These are phyloP conservation scores for Mesorhabditis spiculigera DNA, from an alignment of 2,888 invertebrate genomes.

Conservation along the genomic window DNA sequence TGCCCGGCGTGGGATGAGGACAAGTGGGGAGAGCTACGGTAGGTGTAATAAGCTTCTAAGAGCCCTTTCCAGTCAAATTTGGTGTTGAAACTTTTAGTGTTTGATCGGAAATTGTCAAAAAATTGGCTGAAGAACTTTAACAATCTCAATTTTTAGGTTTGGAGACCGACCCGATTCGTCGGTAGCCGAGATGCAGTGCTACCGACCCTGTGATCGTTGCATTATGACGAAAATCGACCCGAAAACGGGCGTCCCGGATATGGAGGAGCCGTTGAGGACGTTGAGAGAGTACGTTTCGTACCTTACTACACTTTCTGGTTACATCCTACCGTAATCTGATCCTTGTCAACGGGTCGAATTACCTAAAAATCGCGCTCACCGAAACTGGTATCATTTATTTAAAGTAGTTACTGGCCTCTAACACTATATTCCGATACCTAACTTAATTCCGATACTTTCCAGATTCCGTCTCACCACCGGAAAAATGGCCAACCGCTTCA, in stretches of 20 bases:
- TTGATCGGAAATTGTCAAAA: neutral
- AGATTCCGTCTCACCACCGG: slow-evolving; percentile 32
- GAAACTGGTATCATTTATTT: neutral
- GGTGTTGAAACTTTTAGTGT: neutral
- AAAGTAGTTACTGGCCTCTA: neutral
- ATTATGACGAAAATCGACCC: slow-evolving; percentile 31
- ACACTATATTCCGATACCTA: no score
- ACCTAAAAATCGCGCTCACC: neutral
- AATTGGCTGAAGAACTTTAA: neutral
- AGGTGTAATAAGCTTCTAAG: slow-evolving; percentile 19
- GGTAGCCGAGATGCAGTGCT: slow-evolving; percentile 25
- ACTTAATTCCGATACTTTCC: neutral
- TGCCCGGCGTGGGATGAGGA: slow-evolving; percentile 34
- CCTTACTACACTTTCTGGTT: neutral
- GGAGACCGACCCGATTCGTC: neutral
- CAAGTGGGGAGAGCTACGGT: slow-evolving; percentile 29
- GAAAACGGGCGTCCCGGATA: slow-evolving; percentile 23
- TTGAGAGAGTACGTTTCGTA: slow-evolving; percentile 15
- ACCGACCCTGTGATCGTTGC: slow-evolving; percentile 30
- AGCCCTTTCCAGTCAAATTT: no score
- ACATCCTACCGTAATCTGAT: no score
- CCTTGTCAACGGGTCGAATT: neutral
- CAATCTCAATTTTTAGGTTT: neutral
- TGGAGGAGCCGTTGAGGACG: slow-evolving; percentile 27
- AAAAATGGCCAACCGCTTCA: slow-evolving; percentile 23